Conservation (phyloP, 2,888 invertebrate species). For the Invenusta paracnida region DNA sequence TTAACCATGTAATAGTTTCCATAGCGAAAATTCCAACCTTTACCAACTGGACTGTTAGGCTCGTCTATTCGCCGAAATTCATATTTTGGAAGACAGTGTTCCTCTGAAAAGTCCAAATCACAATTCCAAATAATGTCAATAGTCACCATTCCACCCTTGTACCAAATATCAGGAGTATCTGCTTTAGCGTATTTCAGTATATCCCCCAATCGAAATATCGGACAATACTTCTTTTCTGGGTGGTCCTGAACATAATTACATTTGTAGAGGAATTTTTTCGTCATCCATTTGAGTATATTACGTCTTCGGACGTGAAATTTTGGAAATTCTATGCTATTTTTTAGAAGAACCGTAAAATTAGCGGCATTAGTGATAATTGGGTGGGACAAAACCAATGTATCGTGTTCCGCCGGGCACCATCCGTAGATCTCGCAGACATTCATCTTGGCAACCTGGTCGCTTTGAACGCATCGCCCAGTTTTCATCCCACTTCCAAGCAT, state of each 20-base stretch:
- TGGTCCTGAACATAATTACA: conserved; percentile 54
- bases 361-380: conserved; percentile 39
- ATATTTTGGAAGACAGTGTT: conserved; percentile 42
- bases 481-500: conserved; percentile 41
- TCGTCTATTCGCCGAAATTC: conserved; percentile 42
- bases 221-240: conserved; percentile 52
- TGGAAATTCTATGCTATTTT: conserved; percentile 62
- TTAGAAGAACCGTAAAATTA: conserved; percentile 62
- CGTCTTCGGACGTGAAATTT: conserved; percentile 57
- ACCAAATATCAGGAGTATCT: conserved; percentile 39
- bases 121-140: conserved; percentile 43
- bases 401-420: conserved; percentile 63
- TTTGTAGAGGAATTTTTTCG: conserved; percentile 52
- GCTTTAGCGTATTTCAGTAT: conserved; percentile 48
- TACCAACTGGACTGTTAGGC: conserved; percentile 47
- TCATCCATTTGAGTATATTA: conserved; percentile 54
- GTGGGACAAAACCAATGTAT: conserved; percentile 44
- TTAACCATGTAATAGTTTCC: conserved; percentile 46
- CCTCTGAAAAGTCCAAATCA: conserved; percentile 38
- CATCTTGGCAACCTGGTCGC: conserved; percentile 46
- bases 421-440: conserved; percentile 50
- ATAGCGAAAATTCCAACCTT: conserved; percentile 46
- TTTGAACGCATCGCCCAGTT: conserved; percentile 56
- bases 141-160: conserved; percentile 42
- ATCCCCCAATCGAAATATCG: conserved; percentile 54